Evolutionary conservation across 2,888 invertebrate genomes (phyloP), one percentile per base, ranked within the genome.

Genomic region (Vannuccia rotundouncinata): DNA sequence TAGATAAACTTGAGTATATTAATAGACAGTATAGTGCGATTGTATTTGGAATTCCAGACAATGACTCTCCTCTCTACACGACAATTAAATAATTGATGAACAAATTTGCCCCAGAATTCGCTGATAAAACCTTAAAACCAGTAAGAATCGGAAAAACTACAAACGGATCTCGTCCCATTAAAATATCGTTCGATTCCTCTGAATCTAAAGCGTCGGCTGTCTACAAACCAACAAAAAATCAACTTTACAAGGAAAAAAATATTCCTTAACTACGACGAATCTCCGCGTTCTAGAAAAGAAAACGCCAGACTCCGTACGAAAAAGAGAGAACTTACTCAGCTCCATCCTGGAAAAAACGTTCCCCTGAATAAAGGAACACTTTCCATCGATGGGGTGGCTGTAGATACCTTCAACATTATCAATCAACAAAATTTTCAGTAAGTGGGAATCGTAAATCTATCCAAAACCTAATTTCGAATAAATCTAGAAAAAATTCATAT

Each of bases 321-420:
- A 66, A 66, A 66, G 66, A 66, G 25, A 66, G 5, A 66, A 66
- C 66, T 66, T 66, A n/a, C 25, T 22, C 66, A 66, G 66, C 66
- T 13, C 22, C 66, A 66, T 66, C 66, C 66, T 22, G 66, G 22
- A 17, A 66, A 66, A 66, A 66, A 66, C 66, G 25, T 66, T 27
- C 13, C 66, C 66, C 66, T 66, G 66, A 66, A 66, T 66, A 66
- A 66, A 66, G 66, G 66, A 66, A 66, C 66, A 66, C 66, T 66
- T 22, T 66, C 66, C 66, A 66, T 66, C 66, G 66, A 66, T 27
- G 66, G 66, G 66, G 66, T 66, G 66, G 25, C 66, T 66, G 22
- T 66, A 66, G 66, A 66, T 66, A 66, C 66, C 22, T 66, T n/a
- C n/a, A n/a, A n/a, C n/a, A n/a, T n/a, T n/a, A n/a, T n/a, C n/a